phyloP scores from a whole-genome alignment of 2,888 invertebrate genomes.

The Drymonia ruficornis region DNA sequence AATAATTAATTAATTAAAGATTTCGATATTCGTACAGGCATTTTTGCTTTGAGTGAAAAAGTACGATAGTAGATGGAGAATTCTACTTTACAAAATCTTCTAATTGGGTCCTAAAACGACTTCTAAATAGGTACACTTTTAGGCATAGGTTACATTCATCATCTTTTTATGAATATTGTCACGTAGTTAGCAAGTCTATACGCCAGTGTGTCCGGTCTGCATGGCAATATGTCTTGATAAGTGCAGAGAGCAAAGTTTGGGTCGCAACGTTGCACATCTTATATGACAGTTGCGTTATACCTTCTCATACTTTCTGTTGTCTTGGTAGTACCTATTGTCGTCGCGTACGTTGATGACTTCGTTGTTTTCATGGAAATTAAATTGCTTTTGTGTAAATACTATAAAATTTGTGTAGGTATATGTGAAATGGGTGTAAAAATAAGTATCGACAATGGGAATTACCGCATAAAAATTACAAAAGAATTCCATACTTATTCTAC shows the following conservation, averaged over 20 bases:
- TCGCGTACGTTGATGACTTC: slow-evolving; percentile 18
- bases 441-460: not conserved
- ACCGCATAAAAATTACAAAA: too few species aligned
- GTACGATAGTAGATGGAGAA: too few species aligned
- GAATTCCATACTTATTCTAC: not conserved
- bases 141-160: too few species aligned
- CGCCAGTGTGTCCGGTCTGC: slow-evolving; percentile 37
- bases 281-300: slow-evolving; percentile 46
- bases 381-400: slow-evolving; percentile 14
- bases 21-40: too few species aligned
- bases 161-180: not conserved
- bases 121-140: too few species aligned
- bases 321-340: slow-evolving; percentile 43
- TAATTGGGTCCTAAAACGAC: too few species aligned
- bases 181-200: slow-evolving; percentile 3
- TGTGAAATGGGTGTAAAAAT: not conserved
- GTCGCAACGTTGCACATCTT: slow-evolving; percentile 53
- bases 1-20: not conserved
- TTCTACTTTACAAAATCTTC: too few species aligned
- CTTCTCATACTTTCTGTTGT: slow-evolving; percentile 43
- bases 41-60: too few species aligned
- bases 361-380: slow-evolving; percentile 9
- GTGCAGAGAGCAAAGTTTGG: slow-evolving; percentile 59
- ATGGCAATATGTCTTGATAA: slow-evolving; percentile 60
- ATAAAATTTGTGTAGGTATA: slow-evolving; percentile 5